Evolutionary conservation across 1,140 invertebrate genomes (phyloP), one percentile per base, ranked within the genome.

Genomic region (Glossosoma conforme): DNA sequence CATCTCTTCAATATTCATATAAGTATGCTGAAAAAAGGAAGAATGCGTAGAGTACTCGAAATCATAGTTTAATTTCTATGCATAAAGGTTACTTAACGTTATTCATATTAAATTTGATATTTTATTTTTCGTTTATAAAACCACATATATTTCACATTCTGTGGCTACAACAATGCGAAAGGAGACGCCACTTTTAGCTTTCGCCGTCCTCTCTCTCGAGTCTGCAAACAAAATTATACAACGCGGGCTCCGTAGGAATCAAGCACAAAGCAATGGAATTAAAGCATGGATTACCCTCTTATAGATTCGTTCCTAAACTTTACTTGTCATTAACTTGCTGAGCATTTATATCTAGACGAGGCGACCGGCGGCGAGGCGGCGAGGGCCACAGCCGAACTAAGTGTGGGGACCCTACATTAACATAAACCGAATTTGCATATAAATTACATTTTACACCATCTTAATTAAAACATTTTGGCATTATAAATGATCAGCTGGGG

Each of bases 401-500:
- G 55, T 45, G 50, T 52, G 55, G 55, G 55, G 55, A 50, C 47
- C 55, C 55, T 42, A 69, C 70, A 75, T 75, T 75, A 75, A 75
- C 72, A 75, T 75, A 75, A 75, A 75, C 72, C 70, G 69, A 74
- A 75, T 75, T 75, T 73, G 71, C 72, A 75, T 75, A 70, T 73
- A 74, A 75, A 75, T 75, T 75, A 75, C 72, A 72, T 74, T 75
- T 75, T 75, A 75, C 72, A 74, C 70, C 72, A 70, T 75, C 72
- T 75, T 75, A 75, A 75, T 75, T 75, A 75, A 75, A 75, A 75
- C 72, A 75, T 75, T 75, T 75, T 74, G 72, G 69, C 70, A 75
- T 75, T 75, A 75, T 75, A 75, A 75, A 75, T 73, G 72, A 72
- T 74, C 68, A 68, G 66, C 52, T 51, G 49, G 40, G 47, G 41